phyloP scores from a whole-genome alignment of 2,888 invertebrate species.

The Tupiocoris notatus region DNA sequence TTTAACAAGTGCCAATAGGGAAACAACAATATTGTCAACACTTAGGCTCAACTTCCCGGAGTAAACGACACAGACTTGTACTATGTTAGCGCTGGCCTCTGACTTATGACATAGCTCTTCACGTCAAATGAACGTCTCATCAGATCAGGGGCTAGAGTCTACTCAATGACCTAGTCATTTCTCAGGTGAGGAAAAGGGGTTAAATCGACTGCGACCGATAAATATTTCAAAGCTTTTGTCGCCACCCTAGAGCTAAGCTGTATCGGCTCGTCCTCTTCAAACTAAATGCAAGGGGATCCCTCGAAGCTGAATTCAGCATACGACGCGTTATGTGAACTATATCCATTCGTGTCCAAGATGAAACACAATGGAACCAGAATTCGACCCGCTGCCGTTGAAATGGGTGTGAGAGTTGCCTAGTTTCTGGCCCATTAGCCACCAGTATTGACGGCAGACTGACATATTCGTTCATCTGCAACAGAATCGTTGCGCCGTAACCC shows the following conservation, averaged over 20 bases:
- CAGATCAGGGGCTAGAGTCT: neutral
- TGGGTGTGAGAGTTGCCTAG: constrained; percentile 35
- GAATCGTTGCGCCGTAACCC: too few species aligned
- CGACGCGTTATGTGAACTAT: neutral
- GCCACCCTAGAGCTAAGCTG: too few species aligned
- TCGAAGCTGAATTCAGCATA: constrained; percentile 10
- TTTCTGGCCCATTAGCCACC: constrained; percentile 31
- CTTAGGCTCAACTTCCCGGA: too few species aligned
- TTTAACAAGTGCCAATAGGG: neutral
- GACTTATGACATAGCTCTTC: constrained; percentile 4
- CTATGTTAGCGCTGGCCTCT: neutral
- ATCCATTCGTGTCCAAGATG: constrained; percentile 19
- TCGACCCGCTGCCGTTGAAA: constrained; percentile 14
- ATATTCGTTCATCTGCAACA: too few species aligned
- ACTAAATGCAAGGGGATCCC: neutral
- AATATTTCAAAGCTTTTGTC: constrained; percentile 10
- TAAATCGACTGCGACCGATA: constrained; percentile 27
- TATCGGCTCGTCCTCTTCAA: too few species aligned
- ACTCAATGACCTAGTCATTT: neutral
- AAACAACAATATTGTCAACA: neutral
- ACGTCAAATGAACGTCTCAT: constrained; percentile 29
- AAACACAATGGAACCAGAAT: neutral
- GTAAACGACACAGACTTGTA: too few species aligned
- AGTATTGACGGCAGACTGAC: neutral
- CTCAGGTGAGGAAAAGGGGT: constrained; percentile 17